Percentiles rank a stretch among this genome's conserved stretches.
Evolutionary conservation across 2,888 invertebrate species (phyloP).

Genomic region (Ennomos erosarius): DNA sequence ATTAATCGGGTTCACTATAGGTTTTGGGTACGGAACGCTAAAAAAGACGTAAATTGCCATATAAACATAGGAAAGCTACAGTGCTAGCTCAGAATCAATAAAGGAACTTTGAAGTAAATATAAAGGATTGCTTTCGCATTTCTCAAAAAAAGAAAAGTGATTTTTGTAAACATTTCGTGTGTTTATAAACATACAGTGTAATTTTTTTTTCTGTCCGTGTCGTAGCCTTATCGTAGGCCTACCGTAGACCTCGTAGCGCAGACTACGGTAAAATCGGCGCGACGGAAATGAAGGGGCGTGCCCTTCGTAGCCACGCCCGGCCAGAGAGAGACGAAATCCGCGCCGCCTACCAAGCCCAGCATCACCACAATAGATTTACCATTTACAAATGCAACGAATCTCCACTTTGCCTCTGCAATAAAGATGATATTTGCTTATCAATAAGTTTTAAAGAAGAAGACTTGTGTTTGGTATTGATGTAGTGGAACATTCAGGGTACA

Average conservation of each 20-base stretch:
- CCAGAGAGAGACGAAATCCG: slow-evolving; percentile 62
- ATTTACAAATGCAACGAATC: not conserved
- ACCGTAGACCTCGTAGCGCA: slow-evolving; percentile 43
- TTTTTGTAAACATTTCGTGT: no score
- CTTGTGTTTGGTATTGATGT: slow-evolving; percentile 36
- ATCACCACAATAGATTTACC: slow-evolving; percentile 45
- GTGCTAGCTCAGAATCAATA: no score
- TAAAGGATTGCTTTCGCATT: no score
- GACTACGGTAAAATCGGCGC: slow-evolving; percentile 46
- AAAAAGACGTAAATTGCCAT: no score
- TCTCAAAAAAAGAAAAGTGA: no score
- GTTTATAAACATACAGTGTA: no score
- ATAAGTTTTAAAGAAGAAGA: slow-evolving; percentile 9
- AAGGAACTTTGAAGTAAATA: no score
- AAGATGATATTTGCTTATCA: slow-evolving; percentile 47
- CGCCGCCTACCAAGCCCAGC: slow-evolving; percentile 70
- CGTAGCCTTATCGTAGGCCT: slow-evolving; percentile 33
- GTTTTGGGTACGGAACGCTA: no score
- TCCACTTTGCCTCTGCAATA: slow-evolving; percentile 45
- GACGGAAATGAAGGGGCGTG: slow-evolving; percentile 66
- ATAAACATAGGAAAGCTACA: no score
- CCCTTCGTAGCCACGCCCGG: slow-evolving; percentile 68
- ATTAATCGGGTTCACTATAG: no score
- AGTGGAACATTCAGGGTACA: slow-evolving; percentile 55
- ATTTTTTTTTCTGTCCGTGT: slow-evolving; percentile 1